phyloP scores from a whole-genome alignment of 2,797 vertebrate species.

The Onychomys torridus region DNA sequence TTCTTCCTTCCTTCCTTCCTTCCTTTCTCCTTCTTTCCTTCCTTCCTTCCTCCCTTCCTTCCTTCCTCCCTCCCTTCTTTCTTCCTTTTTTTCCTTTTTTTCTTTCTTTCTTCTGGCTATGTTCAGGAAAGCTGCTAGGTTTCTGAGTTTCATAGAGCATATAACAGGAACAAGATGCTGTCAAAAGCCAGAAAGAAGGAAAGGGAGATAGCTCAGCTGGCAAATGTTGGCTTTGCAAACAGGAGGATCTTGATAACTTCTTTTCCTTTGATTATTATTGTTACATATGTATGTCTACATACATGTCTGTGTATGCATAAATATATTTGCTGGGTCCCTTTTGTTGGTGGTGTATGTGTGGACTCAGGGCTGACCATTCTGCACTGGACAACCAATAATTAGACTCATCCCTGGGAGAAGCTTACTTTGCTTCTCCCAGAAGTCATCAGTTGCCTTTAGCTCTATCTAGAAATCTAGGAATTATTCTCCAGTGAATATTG shows the following conservation, averaged over 20 bases:
- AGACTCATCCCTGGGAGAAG: neutral
- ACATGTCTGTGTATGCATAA: neutral
- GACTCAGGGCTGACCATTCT: neutral
- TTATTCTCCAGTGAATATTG: neutral
- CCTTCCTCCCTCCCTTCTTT: neutral
- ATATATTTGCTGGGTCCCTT: neutral
- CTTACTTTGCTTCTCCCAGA: neutral
- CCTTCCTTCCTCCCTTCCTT: neutral
- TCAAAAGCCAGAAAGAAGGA: neutral
- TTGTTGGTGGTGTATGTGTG: neutral
- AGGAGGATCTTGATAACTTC: neutral
- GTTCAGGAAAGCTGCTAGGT: neutral
- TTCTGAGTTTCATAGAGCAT: neutral
- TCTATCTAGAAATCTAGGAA: neutral
- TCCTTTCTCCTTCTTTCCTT: rapidly evolving
- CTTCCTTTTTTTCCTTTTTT: no score
- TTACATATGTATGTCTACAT: neutral
- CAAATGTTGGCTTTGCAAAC: neutral
- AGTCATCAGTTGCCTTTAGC: neutral
- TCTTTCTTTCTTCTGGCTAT: neutral
- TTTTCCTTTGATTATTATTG: neutral
- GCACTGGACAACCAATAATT: neutral
- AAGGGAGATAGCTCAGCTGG: neutral
- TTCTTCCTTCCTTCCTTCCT: neutral
- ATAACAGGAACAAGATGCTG: neutral